Conservation (phyloP, 2,888 invertebrate species). For the Cerastis rubricosa region DNA sequence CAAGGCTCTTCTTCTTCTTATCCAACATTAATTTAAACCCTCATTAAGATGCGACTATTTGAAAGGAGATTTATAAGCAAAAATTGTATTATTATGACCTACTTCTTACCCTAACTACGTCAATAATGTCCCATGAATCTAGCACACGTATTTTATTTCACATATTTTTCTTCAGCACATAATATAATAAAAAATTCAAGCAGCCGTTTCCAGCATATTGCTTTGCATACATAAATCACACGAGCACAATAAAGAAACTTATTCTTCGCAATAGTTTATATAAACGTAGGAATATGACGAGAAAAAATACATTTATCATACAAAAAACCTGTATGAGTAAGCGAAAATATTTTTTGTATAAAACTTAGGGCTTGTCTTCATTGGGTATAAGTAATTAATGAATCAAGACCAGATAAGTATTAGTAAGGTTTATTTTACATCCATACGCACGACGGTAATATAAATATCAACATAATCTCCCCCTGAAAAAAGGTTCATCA, state of each 20-base stretch:
- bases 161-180: conserved; percentile 43
- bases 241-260: conserved; percentile 47
- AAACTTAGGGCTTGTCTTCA: conserved; percentile 8
- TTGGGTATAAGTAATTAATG: background rate
- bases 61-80: background rate
- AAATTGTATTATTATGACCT: conserved; percentile 13
- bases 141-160: conserved; percentile 44
- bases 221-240: conserved; percentile 51
- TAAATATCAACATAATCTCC: background rate
- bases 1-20: background rate
- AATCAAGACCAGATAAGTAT: background rate
- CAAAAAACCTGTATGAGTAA: conserved; percentile 19
- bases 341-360: conserved; percentile 31
- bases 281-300: conserved; percentile 46
- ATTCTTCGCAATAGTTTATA: conserved; percentile 46
- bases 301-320: conserved; percentile 50
- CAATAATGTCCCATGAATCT: conserved; percentile 37
- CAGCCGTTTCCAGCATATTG: conserved; percentile 23
- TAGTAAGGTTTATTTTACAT: background rate
- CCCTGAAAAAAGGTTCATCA: background rate
- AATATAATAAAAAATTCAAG: conserved; percentile 56
- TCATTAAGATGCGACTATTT: background rate
- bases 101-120: conserved; percentile 17
- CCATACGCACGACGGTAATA: background rate
- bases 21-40: background rate